Percentiles rank a stretch among this genome's conserved stretches.
Conservation (phyloP, 2,888 invertebrate genomes). For the Drosophila buzzatii region DNA sequence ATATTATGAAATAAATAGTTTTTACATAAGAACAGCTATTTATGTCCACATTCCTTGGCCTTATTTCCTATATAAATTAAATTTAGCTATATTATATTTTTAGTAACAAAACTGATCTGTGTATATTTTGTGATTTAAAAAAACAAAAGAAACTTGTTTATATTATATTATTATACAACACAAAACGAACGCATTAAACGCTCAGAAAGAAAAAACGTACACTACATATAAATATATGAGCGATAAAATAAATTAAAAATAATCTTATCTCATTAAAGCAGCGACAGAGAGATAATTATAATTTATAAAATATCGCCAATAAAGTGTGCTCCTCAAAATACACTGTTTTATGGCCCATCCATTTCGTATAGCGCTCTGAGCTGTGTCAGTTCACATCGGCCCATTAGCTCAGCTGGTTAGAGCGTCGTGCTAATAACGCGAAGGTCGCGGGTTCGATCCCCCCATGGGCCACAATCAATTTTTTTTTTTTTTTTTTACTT, state of each 20-base stretch:
- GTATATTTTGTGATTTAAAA: not conserved
- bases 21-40: too few relatives aligned
- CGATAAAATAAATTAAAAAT: not conserved
- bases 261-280: constrained; percentile 14
- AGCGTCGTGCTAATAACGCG: constrained; percentile 86
- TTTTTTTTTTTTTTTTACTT: not conserved
- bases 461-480: constrained; percentile 82
- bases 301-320: not conserved
- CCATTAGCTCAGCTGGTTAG: constrained; percentile 86
- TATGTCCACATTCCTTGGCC: not conserved
- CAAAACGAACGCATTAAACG: not conserved
- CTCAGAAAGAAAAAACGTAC: not conserved
- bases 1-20: too few relatives aligned
- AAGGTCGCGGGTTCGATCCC: constrained; percentile 86
- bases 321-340: not conserved
- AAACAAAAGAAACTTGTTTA: not conserved
- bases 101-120: not conserved
- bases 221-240: not conserved
- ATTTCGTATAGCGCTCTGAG: constrained; percentile 5
- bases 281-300: constrained; percentile 6
- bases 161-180: not conserved
- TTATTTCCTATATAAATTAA: not conserved
- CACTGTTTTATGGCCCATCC: not conserved
- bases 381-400: constrained; percentile 51
- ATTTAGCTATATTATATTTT: not conserved